Evolutionary conservation across 1,140 invertebrate species (phyloP), one percentile per base, ranked within the genome.

Genomic region (Drosophila nigrodunni): DNA sequence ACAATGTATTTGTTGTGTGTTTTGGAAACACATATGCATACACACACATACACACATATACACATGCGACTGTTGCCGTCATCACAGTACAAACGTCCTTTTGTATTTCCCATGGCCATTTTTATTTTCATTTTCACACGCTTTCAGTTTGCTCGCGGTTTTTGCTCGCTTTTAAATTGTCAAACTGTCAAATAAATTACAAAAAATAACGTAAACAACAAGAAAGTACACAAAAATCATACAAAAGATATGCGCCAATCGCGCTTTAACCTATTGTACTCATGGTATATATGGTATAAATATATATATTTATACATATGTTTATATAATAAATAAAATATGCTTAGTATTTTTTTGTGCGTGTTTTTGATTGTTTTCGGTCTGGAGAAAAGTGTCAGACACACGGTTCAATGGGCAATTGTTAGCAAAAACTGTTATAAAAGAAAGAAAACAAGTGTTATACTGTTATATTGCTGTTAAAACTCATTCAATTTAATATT

Each of bases 161-260:
- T 59, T 65, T 75, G 25, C 58, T 77, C 52, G 70, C 79, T 76
- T 88, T 57, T 64, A 82, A 87, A 88, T 87, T 87, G 82, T 87
- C 82, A 87, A 87, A 82, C 83, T 87, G 82, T 88, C 82, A 87
- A 87, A 87, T 87, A 87, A 87, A 87, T 87, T 87, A 87, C 76
- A 87, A 54, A 50, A 69, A 67, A 68, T 7, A 59, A 49, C 37
- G 15, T 25, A 59, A 25, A 58, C 18, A 35, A 58, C 25, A 46
- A 46, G 11, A 41, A 64, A 41, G 30, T 5, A 57, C 37, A 35
- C 49, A 13, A 30, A 35, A 66, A 87, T 68, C 79, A 79, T 62
- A 74, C 72, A 86, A 87, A 87, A 82, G 65, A 82, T 71, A 58
- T 80, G 78, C 73, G 11, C 43, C 44, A 47, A 59, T 46, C 78